Evolutionary conservation across 2,113 vertebrate species (phyloP).

Genomic region (Porphyrio hochstetteri): DNA sequence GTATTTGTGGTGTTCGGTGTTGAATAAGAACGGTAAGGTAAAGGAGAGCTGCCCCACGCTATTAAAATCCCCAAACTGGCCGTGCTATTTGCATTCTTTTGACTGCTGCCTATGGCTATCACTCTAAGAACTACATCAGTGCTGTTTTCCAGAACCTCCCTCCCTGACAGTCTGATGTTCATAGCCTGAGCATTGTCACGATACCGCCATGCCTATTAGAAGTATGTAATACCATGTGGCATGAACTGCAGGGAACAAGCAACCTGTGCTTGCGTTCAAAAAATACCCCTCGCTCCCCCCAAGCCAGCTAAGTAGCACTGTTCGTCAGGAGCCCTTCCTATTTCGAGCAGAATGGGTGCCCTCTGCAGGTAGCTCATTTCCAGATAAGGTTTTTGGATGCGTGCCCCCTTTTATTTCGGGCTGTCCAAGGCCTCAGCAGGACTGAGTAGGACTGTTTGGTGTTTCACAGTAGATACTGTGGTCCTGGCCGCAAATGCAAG

Average conservation of each 20-base stretch:
- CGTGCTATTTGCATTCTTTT: not conserved
- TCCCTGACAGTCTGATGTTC: not conserved
- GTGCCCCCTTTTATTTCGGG: not conserved
- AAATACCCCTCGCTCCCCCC: too few relatives aligned
- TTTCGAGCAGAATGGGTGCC: slow-evolving; percentile 24
- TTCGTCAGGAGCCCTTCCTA: not conserved
- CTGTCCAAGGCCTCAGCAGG: not conserved
- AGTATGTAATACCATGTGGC: not conserved
- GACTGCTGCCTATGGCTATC: not conserved
- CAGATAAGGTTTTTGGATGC: not conserved
- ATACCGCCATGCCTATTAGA: not conserved
- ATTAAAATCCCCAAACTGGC: not conserved
- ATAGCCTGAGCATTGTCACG: not conserved
- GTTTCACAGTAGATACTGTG: not conserved
- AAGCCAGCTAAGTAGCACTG: not conserved
- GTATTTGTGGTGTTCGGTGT: not conserved
- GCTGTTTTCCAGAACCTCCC: not conserved
- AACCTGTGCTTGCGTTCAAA: not conserved
- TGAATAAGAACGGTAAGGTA: not conserved
- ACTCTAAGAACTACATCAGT: not conserved
- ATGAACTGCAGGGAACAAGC: not conserved
- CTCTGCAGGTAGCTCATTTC: slow-evolving; percentile 47
- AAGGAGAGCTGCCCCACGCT: not conserved
- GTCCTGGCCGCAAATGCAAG: not conserved
- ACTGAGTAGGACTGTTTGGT: accelerated